A percentile compares a stretch with the other conserved stretches of the same genome.
phyloP scores from a whole-genome alignment of 2,888 invertebrate genomes.

The Argyresthia albistria region DNA sequence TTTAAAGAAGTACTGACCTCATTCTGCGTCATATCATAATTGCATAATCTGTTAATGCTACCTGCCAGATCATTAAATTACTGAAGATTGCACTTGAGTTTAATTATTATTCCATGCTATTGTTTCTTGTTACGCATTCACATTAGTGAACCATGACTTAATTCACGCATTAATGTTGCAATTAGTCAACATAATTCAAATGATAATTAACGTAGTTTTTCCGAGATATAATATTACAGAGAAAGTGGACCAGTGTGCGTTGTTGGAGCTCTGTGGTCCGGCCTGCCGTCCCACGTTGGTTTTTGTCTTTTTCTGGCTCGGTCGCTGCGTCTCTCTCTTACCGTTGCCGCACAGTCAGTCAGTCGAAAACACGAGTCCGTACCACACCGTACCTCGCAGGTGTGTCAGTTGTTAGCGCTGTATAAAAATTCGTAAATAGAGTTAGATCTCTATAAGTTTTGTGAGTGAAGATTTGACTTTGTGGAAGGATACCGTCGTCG shows the following conservation, averaged over 20 bases:
- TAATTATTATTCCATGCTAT: too few relatives aligned
- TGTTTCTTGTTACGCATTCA: background rate
- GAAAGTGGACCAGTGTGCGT: slow-evolving; percentile 46
- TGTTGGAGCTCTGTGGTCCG: slow-evolving; percentile 51
- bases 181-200: slow-evolving; percentile 4
- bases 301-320: slow-evolving; percentile 45
- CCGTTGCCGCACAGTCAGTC: slow-evolving; percentile 46
- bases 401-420: slow-evolving; percentile 28
- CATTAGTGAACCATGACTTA: background rate
- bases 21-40: too few relatives aligned
- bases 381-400: slow-evolving; percentile 47
- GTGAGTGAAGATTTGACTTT: slow-evolving; percentile 3
- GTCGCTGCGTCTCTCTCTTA: slow-evolving; percentile 48
- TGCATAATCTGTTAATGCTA: too few relatives aligned
- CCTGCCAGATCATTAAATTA: too few relatives aligned
- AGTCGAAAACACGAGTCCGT: slow-evolving; percentile 27
- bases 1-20: too few relatives aligned
- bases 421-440: slow-evolving; percentile 41
- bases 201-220: slow-evolving; percentile 9
- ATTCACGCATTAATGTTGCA: background rate
- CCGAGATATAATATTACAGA: slow-evolving; percentile 15
- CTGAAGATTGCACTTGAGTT: too few relatives aligned
- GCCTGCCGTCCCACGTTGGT: slow-evolving; percentile 55
- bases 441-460: slow-evolving; percentile 26
- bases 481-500: background rate